Conservation (phyloP, 2,797 vertebrate species). For the Eulemur albifrons region DNA sequence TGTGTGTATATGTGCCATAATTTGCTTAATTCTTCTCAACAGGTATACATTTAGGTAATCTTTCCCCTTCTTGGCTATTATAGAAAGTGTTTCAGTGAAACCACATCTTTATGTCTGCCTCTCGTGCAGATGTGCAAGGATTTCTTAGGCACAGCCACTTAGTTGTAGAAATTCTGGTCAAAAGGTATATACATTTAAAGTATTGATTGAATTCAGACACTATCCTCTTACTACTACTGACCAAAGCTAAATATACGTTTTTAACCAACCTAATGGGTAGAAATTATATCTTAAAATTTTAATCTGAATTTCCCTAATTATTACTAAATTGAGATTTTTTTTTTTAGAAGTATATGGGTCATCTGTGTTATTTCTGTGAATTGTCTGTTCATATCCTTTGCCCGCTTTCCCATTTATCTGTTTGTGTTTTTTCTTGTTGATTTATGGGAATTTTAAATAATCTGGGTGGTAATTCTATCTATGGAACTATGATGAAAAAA, state of each 20-base stretch:
- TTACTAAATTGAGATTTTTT: background rate
- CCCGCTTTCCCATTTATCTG: background rate
- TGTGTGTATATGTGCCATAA: background rate
- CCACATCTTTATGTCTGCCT: background rate
- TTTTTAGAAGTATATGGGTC: background rate
- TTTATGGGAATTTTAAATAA: background rate
- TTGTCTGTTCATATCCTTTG: background rate
- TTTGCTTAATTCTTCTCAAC: background rate
- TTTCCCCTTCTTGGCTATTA: background rate
- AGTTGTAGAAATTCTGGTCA: background rate
- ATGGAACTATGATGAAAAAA: background rate
- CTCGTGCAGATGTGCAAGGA: background rate
- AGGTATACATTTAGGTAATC: background rate
- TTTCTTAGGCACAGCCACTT: background rate
- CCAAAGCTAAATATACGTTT: background rate
- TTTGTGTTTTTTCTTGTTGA: background rate
- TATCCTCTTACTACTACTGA: background rate
- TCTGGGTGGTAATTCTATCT: background rate
- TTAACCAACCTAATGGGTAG: background rate
- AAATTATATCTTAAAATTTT: background rate
- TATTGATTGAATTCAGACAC: background rate
- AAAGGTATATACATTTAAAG: background rate
- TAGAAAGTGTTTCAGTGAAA: background rate
- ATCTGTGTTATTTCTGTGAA: background rate
- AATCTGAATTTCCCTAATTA: background rate